Percentiles rank a stretch among this genome's conserved stretches.
Conservation (phyloP, 2,888 invertebrate genomes). For the Cremastinae sp. region DNA sequence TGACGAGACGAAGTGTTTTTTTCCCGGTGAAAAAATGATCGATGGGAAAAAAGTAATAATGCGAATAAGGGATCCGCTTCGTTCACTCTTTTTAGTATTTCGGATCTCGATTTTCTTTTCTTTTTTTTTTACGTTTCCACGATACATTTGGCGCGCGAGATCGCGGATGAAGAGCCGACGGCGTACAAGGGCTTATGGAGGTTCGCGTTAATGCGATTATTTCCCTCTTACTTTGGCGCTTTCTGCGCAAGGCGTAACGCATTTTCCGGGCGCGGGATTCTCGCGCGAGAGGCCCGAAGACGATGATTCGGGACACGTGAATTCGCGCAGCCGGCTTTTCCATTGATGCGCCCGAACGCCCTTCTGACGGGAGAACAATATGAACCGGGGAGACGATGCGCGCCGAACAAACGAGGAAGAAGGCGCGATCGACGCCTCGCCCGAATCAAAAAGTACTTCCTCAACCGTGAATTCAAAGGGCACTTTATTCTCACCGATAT, state of each 20-base stretch:
- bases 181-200: slow-evolving; percentile 65
- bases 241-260: slow-evolving; percentile 31
- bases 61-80: too few relatives aligned
- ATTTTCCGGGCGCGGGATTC: slow-evolving; percentile 45
- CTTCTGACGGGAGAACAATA: slow-evolving; percentile 53
- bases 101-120: background rate
- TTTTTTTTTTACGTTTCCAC: background rate
- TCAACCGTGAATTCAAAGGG: slow-evolving; percentile 46
- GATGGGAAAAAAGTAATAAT: too few relatives aligned
- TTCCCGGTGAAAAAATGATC: too few relatives aligned
- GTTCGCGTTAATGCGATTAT: slow-evolving; percentile 72
- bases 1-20: too few relatives aligned
- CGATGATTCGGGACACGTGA: slow-evolving; percentile 39
- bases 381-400: slow-evolving; percentile 32
- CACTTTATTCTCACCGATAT: slow-evolving; percentile 19
- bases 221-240: slow-evolving; percentile 69
- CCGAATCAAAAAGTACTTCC: slow-evolving; percentile 43
- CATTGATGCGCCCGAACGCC: slow-evolving; percentile 49
- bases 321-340: slow-evolving; percentile 53
- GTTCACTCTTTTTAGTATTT: background rate
- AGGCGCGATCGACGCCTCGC: slow-evolving; percentile 49
- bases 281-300: slow-evolving; percentile 30
- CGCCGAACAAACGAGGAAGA: slow-evolving; percentile 36
- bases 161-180: slow-evolving; percentile 18
- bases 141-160: background rate